These are phyloP conservation scores for Pelodiscus sinensis DNA, from an alignment of 2,113 vertebrate genomes.

Conservation along the genomic window DNA sequence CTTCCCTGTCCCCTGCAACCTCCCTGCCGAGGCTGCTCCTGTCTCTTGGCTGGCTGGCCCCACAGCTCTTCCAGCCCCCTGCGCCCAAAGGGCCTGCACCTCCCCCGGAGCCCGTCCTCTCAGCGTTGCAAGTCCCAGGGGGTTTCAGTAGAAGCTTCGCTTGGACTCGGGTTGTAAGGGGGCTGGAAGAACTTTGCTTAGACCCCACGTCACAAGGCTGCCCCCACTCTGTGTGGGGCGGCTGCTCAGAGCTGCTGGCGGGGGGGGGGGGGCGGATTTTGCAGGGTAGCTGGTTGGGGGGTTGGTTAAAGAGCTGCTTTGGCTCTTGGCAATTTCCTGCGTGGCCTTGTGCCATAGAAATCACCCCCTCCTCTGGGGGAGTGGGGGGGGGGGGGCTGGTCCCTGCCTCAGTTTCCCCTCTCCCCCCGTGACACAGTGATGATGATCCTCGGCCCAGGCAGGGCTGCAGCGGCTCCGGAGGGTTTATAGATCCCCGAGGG, in stretches of 20 bases:
- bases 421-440: neutral
- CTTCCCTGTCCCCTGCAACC: conserved; percentile 49
- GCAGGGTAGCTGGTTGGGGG: neutral
- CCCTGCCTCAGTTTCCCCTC: neutral
- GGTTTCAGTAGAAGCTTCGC: neutral
- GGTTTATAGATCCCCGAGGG: neutral
- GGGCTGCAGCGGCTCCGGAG: neutral
- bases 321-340: neutral
- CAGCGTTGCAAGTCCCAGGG: neutral
- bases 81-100: too few species aligned
- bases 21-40: conserved; percentile 63
- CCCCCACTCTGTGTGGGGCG: neutral
- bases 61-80: neutral
- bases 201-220: neutral
- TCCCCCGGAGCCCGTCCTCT: neutral
- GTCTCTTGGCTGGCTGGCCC: neutral
- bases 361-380: too few species aligned
- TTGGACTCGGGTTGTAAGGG: neutral
- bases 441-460: neutral
- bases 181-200: neutral
- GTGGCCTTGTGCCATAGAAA: neutral
- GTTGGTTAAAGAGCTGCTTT: neutral
- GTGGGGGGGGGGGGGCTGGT: neutral
- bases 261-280: neutral
- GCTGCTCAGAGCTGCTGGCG: neutral